A percentile compares a stretch with the other conserved stretches of the same genome.
These are phyloP conservation scores for Chrysopilus asiliformis DNA, from an alignment of 2,888 invertebrate species.

Conservation along the genomic window DNA sequence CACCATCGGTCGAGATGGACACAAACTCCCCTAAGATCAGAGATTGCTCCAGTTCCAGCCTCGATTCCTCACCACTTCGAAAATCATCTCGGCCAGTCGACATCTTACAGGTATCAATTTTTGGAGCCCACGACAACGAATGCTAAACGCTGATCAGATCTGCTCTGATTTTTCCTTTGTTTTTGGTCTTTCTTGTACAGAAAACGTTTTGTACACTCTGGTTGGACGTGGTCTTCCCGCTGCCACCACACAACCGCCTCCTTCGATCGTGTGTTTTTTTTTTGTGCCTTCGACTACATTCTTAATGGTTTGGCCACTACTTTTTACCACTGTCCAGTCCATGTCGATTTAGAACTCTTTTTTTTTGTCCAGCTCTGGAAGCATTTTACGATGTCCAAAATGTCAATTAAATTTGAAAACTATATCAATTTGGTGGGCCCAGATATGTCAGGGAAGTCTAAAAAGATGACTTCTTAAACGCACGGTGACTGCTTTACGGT, in stretches of 20 bases:
- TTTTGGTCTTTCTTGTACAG: too few relatives aligned
- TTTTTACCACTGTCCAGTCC: not conserved
- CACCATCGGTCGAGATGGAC: too few relatives aligned
- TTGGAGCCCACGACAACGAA: too few relatives aligned
- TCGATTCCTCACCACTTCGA: too few relatives aligned
- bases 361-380: not conserved
- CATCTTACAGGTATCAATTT: too few relatives aligned
- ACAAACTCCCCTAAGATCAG: too few relatives aligned
- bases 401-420: conserved; percentile 10
- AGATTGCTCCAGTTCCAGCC: too few relatives aligned
- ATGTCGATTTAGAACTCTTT: not conserved
- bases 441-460: conserved; percentile 8
- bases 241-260: not conserved
- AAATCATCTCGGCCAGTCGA: too few relatives aligned
- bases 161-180: too few relatives aligned
- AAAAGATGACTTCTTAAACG: too few relatives aligned
- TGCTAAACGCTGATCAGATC: too few relatives aligned
- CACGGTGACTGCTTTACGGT: too few relatives aligned
- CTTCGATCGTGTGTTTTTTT: conserved; percentile 1
- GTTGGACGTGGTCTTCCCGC: not conserved
- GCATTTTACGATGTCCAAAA: conserved; percentile 7
- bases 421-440: conserved; percentile 7
- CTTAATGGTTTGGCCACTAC: not conserved
- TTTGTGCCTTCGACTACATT: not conserved
- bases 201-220: not conserved